A percentile compares a stretch with the other conserved stretches of the same genome.
Conservation (phyloP, 1,140 invertebrate species). For the Drosophila punjabiensis region DNA sequence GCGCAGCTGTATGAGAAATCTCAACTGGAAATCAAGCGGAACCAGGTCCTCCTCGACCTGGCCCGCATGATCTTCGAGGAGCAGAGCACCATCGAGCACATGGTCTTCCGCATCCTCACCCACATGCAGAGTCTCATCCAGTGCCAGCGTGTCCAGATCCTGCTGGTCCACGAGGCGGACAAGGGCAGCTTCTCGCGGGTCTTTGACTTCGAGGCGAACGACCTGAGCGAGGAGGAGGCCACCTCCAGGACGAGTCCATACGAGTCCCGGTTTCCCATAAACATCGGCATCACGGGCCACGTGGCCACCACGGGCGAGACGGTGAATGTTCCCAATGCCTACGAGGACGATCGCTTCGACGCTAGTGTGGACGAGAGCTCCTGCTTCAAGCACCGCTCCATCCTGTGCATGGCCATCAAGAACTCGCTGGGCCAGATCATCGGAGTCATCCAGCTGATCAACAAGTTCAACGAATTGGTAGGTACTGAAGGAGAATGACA, state of each 20-base stretch:
- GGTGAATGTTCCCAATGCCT: constrained; percentile 95
- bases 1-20: constrained; percentile 97
- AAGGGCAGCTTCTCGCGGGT: constrained; percentile 96
- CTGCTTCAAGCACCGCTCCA: constrained; percentile 92
- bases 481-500: constrained; percentile 4
- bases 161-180: constrained; percentile 94
- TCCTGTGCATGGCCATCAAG: constrained; percentile 97
- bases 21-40: constrained; percentile 96
- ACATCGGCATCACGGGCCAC: constrained; percentile 97
- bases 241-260: constrained; percentile 93
- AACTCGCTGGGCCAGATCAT: constrained; percentile 95
- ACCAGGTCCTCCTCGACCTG: constrained; percentile 97
- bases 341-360: constrained; percentile 97
- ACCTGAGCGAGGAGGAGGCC: constrained; percentile 90
- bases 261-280: constrained; percentile 97
- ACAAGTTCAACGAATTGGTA: constrained; percentile 95
- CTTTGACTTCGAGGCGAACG: constrained; percentile 95
- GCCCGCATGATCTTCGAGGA: constrained; percentile 98
- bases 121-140: constrained; percentile 97
- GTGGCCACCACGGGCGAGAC: constrained; percentile 98
- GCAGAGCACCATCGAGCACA: constrained; percentile 97
- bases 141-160: constrained; percentile 96
- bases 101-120: constrained; percentile 97
- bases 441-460: constrained; percentile 96
- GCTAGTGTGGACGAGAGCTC: constrained; percentile 92